These are phyloP conservation scores for Clepsis dumicolana DNA, from an alignment of 2,888 invertebrate genomes.

Conservation along the genomic window DNA sequence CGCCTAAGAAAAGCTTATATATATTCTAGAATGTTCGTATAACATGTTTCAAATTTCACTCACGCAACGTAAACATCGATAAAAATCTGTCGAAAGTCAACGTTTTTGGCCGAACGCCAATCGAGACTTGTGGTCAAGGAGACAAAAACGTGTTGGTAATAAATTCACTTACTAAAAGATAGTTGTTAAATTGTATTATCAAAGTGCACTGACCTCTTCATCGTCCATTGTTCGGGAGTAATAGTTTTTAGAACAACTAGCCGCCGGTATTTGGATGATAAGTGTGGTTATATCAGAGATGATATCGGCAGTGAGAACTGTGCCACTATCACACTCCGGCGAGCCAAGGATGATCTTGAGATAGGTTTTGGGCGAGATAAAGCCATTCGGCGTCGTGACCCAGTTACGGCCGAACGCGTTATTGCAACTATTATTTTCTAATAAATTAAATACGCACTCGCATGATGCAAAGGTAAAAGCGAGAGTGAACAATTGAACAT, in stretches of 20 bases:
- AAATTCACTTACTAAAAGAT: slow-evolving; percentile 46
- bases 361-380: slow-evolving; percentile 51
- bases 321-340: slow-evolving; percentile 41
- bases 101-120: slow-evolving; percentile 32
- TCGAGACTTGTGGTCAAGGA: slow-evolving; percentile 34
- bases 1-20: slow-evolving; percentile 21
- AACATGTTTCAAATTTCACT: slow-evolving; percentile 28
- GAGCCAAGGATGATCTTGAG: slow-evolving; percentile 53
- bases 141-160: slow-evolving; percentile 33
- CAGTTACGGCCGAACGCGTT: slow-evolving; percentile 42
- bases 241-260: slow-evolving; percentile 26
- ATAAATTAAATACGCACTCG: slow-evolving; percentile 8
- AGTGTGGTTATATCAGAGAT: slow-evolving; percentile 36
- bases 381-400: slow-evolving; percentile 45
- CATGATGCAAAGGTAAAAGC: slow-evolving; percentile 13
- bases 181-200: slow-evolving; percentile 34
- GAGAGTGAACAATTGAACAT: slow-evolving; percentile 16
- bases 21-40: slow-evolving; percentile 31
- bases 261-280: slow-evolving; percentile 33
- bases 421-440: slow-evolving; percentile 1
- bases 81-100: slow-evolving; percentile 32
- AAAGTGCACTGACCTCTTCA: slow-evolving; percentile 64
- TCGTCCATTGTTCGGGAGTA: slow-evolving; percentile 53
- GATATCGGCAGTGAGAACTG: slow-evolving; percentile 29
- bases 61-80: slow-evolving; percentile 33